Evolutionary conservation across 2,113 vertebrate species (phyloP), one percentile per base, ranked within the genome.

Genomic region (Hippolais icterina): DNA sequence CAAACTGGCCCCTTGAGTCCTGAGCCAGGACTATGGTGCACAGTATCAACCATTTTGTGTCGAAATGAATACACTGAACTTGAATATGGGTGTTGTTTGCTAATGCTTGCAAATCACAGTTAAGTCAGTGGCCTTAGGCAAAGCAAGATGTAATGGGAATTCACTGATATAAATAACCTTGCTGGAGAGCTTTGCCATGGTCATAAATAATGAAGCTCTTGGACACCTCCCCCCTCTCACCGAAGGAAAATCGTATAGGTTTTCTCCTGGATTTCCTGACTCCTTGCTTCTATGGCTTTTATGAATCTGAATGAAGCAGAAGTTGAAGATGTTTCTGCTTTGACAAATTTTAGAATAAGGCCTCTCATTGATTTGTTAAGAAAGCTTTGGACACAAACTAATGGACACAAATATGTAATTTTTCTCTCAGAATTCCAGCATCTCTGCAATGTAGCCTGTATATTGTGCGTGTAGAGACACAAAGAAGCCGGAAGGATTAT

Each of bases 41-140:
- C 63, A 81, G 14, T 70, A 64, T 87, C 71, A 68, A 61, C 81
- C 63, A 28, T 80, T 96, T 83, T 93, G n/a, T 77, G 64, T 91
- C 3, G 3, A 90, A 92, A 70, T 57, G 74, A 81, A 75, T 79
- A 88, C 41, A 5, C 71, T 78, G 46, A 83, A 71, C 94, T 95
- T 96, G 85, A 95, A 97, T 96, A 81, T 90, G 66, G 68, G 44
- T 35, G 78, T 96, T 97, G 94, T 95, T 95, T 89, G 81, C 72
- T 93, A 59, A 54, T 85, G 92, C 75, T 89, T 90, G 82, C 82
- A 93, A 91, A 94, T 94, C 85, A 59, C 7, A 66, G 63, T 35
- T 35, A 69, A 88, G 42, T 80, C 49, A 72, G 74, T 64, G 74
- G 85, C 92, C 68, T 83, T 70, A 83, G 83, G 93, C 90, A 92